A percentile compares a stretch with the other conserved stretches of the same genome.
phyloP scores from a whole-genome alignment of 2,888 invertebrate species.

The Marronus borbonicus region DNA sequence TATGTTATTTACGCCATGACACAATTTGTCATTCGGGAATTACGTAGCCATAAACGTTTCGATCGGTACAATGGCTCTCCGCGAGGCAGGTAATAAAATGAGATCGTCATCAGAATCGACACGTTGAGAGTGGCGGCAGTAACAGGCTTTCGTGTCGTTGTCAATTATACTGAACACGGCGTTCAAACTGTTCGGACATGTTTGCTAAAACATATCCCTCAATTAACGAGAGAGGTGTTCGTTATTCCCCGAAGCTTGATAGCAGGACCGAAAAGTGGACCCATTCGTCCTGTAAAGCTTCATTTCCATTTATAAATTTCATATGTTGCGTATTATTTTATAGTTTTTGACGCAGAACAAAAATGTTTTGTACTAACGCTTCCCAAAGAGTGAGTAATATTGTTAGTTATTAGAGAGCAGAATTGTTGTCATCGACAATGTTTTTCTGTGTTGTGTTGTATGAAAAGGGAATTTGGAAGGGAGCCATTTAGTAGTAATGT shows the following conservation, averaged over 20 bases:
- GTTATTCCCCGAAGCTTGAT: background rate
- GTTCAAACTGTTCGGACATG: slow-evolving; percentile 57
- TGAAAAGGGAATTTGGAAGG: background rate
- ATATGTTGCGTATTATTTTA: slow-evolving; percentile 39
- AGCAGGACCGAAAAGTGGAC: background rate
- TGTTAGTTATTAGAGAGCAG: slow-evolving; percentile 11
- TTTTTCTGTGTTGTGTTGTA: slow-evolving; percentile 3
- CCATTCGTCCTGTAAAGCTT: slow-evolving; percentile 6
- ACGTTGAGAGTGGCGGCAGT: slow-evolving; percentile 31
- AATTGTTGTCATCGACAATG: background rate
- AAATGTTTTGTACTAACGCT: slow-evolving; percentile 33
- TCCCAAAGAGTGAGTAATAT: slow-evolving; percentile 2
- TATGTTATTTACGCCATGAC: too few relatives aligned
- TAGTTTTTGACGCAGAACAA: slow-evolving; percentile 9
- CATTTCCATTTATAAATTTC: slow-evolving; percentile 41
- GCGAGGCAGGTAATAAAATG: slow-evolving; percentile 19
- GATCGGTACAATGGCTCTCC: too few relatives aligned
- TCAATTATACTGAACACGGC: slow-evolving; percentile 41
- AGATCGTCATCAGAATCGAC: slow-evolving; percentile 25
- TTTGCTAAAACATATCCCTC: slow-evolving; percentile 56
- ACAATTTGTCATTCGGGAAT: too few relatives aligned
- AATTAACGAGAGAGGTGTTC: slow-evolving; percentile 43
- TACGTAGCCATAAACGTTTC: too few relatives aligned
- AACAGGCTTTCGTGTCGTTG: slow-evolving; percentile 31
- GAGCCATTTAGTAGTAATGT: slow-evolving; percentile 1